These are phyloP conservation scores for Actinopyga echinites DNA, from an alignment of 53 echinoderm and acorn worm species.

Conservation along the genomic window DNA sequence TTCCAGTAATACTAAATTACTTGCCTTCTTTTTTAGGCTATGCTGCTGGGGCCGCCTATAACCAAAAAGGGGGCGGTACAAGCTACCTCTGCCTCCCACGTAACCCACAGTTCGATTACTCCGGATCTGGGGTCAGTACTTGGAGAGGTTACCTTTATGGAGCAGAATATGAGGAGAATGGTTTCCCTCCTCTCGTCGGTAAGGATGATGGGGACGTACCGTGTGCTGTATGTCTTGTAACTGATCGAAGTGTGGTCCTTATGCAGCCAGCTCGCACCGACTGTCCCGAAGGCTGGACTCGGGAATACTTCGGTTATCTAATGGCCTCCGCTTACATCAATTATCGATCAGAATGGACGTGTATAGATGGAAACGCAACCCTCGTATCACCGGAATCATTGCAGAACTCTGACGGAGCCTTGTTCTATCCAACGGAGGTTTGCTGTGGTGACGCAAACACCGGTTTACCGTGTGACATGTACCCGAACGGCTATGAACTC, in stretches of 20 bases:
- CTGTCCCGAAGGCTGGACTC: constrained; percentile 42
- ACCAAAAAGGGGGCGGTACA: constrained; percentile 19
- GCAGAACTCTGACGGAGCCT: constrained; percentile 10
- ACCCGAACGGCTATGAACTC: constrained; percentile 40
- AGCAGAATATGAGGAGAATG: constrained; percentile 31
- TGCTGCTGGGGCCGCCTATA: constrained; percentile 4
- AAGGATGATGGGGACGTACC: constrained; percentile 35
- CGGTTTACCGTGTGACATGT: constrained; percentile 41
- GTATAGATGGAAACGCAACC: constrained; percentile 34
- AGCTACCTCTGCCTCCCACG: constrained; percentile 45
- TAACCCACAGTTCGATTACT: constrained; percentile 9
- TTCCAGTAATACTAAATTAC: no score
- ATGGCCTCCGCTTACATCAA: constrained; percentile 11
- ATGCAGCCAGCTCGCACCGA: constrained; percentile 40
- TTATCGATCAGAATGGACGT: constrained; percentile 41
- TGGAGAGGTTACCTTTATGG: constrained; percentile 39
- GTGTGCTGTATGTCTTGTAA: constrained; percentile 39
- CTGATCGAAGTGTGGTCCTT: not conserved
- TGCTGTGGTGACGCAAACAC: constrained; percentile 6
- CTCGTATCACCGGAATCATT: not conserved
- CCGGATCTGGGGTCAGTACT: not conserved
- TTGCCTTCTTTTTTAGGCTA: not conserved
- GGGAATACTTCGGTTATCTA: constrained; percentile 52
- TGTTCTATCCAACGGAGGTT: constrained; percentile 46
- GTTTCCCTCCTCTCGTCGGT: constrained; percentile 15